A percentile compares a stretch with the other conserved stretches of the same genome.
Conservation (phyloP, 2,113 vertebrate genomes). For the Muscicapa adusta region DNA sequence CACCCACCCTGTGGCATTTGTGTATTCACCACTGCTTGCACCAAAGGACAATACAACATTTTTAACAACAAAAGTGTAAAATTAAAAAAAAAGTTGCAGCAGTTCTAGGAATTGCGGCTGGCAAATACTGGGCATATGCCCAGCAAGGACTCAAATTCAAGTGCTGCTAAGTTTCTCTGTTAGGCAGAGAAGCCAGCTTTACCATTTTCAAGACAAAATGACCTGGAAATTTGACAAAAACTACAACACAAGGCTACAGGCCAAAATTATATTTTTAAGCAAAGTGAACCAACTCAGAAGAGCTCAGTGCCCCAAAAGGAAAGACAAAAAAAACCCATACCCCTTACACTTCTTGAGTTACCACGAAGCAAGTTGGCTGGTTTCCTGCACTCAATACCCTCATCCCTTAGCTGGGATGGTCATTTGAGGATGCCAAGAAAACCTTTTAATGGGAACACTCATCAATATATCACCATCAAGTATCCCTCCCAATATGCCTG, state of each 20-base stretch:
- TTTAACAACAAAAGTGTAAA: background rate
- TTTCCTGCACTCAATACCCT: background rate
- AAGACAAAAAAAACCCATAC: background rate
- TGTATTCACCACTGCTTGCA: background rate
- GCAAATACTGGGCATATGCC: background rate
- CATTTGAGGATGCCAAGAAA: background rate
- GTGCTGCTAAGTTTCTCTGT: background rate
- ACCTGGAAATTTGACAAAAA: background rate
- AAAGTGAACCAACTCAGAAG: background rate
- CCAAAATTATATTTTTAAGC: background rate
- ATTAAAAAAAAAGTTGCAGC: background rate
- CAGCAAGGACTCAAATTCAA: background rate
- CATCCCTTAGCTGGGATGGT: background rate
- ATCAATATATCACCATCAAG: background rate
- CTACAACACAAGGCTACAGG: background rate
- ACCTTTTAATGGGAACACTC: background rate
- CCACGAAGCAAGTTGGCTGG: accelerated
- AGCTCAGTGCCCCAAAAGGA: background rate
- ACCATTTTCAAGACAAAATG: background rate
- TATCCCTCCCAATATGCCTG: background rate
- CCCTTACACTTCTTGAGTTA: background rate
- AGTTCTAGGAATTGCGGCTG: background rate
- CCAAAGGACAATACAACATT: background rate
- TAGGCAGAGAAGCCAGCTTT: background rate
- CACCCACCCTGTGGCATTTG: background rate